A percentile compares a stretch with the other conserved stretches of the same genome.
Evolutionary conservation across 1,140 invertebrate species (phyloP).

Genomic region (Aethina tumida): DNA sequence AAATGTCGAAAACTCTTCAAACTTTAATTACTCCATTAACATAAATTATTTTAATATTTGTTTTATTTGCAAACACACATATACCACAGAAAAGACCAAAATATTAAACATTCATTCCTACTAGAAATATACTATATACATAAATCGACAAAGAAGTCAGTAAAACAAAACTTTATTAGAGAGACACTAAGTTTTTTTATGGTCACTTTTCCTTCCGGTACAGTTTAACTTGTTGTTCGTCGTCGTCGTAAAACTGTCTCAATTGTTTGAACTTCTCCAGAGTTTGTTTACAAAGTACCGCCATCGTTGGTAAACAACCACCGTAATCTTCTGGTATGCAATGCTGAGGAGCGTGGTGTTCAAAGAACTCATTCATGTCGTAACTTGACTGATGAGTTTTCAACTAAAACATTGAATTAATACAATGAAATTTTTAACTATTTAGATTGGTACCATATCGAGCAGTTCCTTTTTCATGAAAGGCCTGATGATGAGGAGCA

Average conservation of each 20-base stretch:
- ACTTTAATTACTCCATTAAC: no score
- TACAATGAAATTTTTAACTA: neutral
- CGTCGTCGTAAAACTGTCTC: conserved; percentile 35
- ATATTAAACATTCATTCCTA: no score
- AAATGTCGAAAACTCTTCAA: no score
- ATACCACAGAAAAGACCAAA: no score
- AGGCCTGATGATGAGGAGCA: conserved; percentile 47
- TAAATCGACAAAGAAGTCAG: no score
- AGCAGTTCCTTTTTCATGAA: conserved; percentile 53
- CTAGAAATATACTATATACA: no score
- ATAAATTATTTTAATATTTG: no score
- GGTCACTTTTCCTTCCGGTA: conserved; percentile 15
- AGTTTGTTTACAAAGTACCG: conserved; percentile 32
- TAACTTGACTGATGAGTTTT: conserved; percentile 34
- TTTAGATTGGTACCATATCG: conserved; percentile 39
- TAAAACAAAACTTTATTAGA: no score
- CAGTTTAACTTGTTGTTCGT: conserved; percentile 31
- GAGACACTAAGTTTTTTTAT: no score
- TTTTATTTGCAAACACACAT: no score
- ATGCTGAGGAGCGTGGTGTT: conserved; percentile 33
- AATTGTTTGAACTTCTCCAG: conserved; percentile 31
- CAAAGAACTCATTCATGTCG: conserved; percentile 36
- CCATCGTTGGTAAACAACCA: conserved; percentile 35
- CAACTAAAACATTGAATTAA: conserved; percentile 30
- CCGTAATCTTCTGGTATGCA: conserved; percentile 40